Conservation (phyloP, 2,113 vertebrate species). For the Periophthalmodon schlosseri region DNA sequence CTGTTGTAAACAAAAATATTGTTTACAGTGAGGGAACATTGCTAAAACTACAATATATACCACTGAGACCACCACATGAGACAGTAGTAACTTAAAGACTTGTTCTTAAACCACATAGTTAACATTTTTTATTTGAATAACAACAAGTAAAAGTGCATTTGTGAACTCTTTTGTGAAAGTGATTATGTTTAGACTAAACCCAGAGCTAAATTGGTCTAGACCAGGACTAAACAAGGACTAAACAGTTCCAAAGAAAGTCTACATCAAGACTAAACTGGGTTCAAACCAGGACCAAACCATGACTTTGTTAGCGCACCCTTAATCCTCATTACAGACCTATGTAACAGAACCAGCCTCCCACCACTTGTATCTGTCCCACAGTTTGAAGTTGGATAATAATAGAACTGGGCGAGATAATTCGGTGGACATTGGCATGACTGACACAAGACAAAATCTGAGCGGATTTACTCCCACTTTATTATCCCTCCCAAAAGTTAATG, state of each 20-base stretch:
- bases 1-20: no score
- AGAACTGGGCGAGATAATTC: slow-evolving; percentile 76
- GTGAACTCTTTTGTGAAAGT: no score
- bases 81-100: no score
- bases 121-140: no score
- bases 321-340: not conserved
- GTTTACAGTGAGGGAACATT: not conserved
- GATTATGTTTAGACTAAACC: not conserved
- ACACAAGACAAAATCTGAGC: slow-evolving; percentile 25
- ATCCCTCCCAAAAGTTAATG: slow-evolving; percentile 21
- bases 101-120: no score
- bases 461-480: slow-evolving; percentile 24
- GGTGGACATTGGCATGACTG: slow-evolving; percentile 32
- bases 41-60: no score
- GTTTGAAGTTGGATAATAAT: not conserved
- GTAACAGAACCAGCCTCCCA: not conserved
- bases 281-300: no score
- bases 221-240: not conserved
- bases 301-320: not conserved
- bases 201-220: not conserved
- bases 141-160: no score
- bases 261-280: not conserved
- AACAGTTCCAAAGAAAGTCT: not conserved
- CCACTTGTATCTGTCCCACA: not conserved
- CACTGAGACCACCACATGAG: no score